Conservation (phyloP, 2,113 vertebrate genomes). For the Seriola quinqueradiata region DNA sequence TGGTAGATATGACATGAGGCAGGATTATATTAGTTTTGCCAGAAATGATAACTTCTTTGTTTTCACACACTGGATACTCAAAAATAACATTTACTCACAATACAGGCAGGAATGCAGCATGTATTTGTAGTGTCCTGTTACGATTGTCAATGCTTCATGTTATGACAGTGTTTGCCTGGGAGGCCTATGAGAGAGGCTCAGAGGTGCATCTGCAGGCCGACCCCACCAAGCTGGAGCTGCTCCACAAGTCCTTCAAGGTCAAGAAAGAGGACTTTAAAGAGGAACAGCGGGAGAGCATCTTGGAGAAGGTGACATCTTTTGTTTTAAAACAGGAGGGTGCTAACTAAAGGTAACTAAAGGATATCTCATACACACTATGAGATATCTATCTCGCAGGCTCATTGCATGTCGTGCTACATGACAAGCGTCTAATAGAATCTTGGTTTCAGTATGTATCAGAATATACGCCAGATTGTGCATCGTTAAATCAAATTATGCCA, state of each 20-base stretch:
- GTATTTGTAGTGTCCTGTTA: background rate
- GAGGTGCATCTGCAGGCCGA: slow-evolving; percentile 99
- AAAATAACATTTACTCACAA: background rate
- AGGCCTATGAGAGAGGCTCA: slow-evolving; percentile 97
- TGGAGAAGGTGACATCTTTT: slow-evolving; percentile 88
- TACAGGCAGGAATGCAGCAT: background rate
- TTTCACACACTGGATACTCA: background rate
- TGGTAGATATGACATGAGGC: too few relatives aligned
- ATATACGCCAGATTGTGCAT: background rate
- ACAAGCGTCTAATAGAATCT: background rate
- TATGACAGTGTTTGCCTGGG: slow-evolving; percentile 96
- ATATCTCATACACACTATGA: background rate
- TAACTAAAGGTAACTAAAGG: background rate
- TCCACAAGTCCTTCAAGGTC: slow-evolving; percentile 96
- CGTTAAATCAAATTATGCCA: background rate
- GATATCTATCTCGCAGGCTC: background rate
- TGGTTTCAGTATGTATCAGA: background rate
- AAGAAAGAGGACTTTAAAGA: slow-evolving; percentile 99
- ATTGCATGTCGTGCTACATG: too few relatives aligned
- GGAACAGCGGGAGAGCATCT: slow-evolving; percentile 93
- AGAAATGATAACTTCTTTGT: background rate
- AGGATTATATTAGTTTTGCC: background rate
- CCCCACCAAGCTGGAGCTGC: slow-evolving; percentile 95
- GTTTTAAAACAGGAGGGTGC: background rate
- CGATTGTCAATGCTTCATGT: background rate